Percentiles rank a stretch among this genome's conserved stretches.
phyloP scores from a whole-genome alignment of 2,797 vertebrate genomes.

The Kryptopterus vitreolus region DNA sequence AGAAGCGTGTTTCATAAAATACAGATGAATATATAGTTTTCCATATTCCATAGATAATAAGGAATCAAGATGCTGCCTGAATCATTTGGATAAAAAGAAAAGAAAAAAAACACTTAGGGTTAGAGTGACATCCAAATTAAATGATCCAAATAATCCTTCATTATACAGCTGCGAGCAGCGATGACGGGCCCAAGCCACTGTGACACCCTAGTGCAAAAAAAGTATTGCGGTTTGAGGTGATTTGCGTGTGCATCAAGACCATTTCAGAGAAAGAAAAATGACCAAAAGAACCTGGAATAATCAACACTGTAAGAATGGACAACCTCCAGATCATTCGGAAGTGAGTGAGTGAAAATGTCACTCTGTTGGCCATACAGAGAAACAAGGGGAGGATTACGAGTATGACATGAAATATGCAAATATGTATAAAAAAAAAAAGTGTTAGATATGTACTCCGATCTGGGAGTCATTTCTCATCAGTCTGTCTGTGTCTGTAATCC shows the following conservation, averaged over 20 bases:
- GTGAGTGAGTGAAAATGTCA: slow-evolving; percentile 3
- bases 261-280: background rate
- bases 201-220: no score
- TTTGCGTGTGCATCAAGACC: background rate
- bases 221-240: background rate
- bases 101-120: background rate
- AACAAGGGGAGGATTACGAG: background rate
- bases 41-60: background rate
- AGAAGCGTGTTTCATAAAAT: background rate
- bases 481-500: slow-evolving; percentile 60
- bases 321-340: background rate
- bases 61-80: background rate
- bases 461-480: slow-evolving; percentile 55
- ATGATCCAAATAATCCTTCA: no score
- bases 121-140: background rate
- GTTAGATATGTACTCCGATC: slow-evolving; percentile 52
- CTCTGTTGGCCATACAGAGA: background rate
- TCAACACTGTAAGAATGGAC: background rate
- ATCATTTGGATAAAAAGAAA: background rate
- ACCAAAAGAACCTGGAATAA: background rate
- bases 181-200: no score
- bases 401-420: background rate
- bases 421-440: slow-evolving; percentile 57
- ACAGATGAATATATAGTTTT: background rate
- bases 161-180: no score